Percentiles rank a stretch among this genome's conserved stretches.
These are phyloP conservation scores for Virgularia gustaviana DNA, from an alignment of 92 coral and sea anemone species.

Conservation along the genomic window DNA sequence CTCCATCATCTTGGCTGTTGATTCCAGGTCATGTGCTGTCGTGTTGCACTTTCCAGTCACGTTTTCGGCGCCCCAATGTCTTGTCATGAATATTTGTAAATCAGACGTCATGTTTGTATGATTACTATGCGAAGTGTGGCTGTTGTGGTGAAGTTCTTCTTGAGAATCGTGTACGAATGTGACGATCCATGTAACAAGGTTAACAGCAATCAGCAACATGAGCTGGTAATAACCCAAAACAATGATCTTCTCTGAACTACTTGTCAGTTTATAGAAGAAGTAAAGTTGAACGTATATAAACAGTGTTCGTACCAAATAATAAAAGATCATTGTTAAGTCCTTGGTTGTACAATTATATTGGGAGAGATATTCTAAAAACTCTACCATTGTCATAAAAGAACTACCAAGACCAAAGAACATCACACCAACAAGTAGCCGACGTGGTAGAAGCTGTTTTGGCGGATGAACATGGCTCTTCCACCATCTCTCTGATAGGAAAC, in stretches of 20 bases:
- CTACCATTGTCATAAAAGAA: slow-evolving; percentile 21
- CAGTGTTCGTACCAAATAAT: slow-evolving; percentile 4
- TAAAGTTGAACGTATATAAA: slow-evolving; percentile 29
- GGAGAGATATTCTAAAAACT: neutral
- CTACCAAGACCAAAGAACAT: slow-evolving; percentile 32
- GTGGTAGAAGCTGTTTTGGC: neutral
- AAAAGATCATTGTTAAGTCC: slow-evolving; percentile 6
- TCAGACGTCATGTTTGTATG: neutral
- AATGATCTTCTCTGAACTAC: neutral
- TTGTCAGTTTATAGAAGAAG: slow-evolving; percentile 32
- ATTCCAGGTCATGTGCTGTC: neutral
- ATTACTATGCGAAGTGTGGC: neutral
- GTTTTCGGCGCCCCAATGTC: neutral
- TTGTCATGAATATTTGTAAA: neutral
- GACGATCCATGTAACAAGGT: slow-evolving; percentile 31
- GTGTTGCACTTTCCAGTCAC: neutral
- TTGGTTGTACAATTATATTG: neutral
- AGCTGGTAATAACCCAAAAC: slow-evolving; percentile 3
- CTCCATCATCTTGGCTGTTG: slow-evolving; percentile 12
- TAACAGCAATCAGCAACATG: slow-evolving; percentile 41
- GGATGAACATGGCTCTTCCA: neutral
- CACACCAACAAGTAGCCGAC: slow-evolving; percentile 16
- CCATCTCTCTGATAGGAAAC: slow-evolving; percentile 5
- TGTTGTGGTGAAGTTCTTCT: neutral
- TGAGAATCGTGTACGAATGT: slow-evolving; percentile 28